Evolutionary conservation across 2,888 invertebrate species (phyloP), one percentile per base, ranked within the genome.

Genomic region (Beris chalybata): DNA sequence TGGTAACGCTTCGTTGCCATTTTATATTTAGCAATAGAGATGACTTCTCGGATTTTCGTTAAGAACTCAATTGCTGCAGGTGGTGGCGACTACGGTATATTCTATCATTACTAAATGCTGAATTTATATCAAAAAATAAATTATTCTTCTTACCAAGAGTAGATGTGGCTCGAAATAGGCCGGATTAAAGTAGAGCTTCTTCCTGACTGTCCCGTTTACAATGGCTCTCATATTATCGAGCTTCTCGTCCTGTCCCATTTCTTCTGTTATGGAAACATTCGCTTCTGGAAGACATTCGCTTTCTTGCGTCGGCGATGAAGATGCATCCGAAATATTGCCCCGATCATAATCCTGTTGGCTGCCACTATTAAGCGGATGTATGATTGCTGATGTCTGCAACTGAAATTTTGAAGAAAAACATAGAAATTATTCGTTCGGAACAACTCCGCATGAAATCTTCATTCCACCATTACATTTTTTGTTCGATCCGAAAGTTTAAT

Each of bases 81-180:
- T 54, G 95, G 95, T 29, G 95, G 95, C 72, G 92, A 89, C 90
- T 93, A 43, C n/a, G 43, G 50, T 31, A 48, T 31, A 59, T 13
- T 47, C 45, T 47, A 47, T 29, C 29, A 59, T 29, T 15, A 57
- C n/a, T 57, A n/a, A 11, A 32, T 22, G 12, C 29, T n/a, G 43
- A 43, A 38, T 29, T 53, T 5, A 11, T 44, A 7, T 29, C 43
- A 5, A 59, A 30, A 4, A 3, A 32, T 22, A 9, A 38, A 29
- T 56, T 56, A 30, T 15, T 5, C 11, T 56, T 13, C 85, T 84
- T 83, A 93, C 93, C 82, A 89, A 83, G 77, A 95, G 84, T 55
- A 93, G 78, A 72, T 94, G 91, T 31, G 91, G 91, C 77, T 95
- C 95, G 75, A 95, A 94, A 77, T 94, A 95, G 6, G 94, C 93